These are phyloP conservation scores for Syngnathus acus DNA, from an alignment of 2,797 vertebrate genomes.

Conservation along the genomic window DNA sequence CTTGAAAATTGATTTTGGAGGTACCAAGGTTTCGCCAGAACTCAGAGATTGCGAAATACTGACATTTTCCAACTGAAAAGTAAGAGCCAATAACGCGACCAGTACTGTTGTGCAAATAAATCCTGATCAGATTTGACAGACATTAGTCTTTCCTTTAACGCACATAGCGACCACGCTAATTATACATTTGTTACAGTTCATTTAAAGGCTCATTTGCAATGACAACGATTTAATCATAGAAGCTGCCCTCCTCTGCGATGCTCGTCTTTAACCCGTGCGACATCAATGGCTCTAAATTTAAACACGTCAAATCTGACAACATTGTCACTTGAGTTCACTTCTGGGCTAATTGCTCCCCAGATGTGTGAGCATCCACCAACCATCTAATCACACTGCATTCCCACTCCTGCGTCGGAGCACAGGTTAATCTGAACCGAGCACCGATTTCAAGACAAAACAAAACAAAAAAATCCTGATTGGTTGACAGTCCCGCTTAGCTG, in stretches of 20 bases:
- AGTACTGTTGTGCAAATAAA: neutral
- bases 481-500: conserved; percentile 73
- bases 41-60: neutral
- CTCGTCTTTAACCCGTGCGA: conserved; percentile 39
- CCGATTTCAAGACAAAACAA: conserved; percentile 70
- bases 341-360: conserved; percentile 70
- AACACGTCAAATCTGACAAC: conserved; percentile 56
- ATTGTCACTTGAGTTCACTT: conserved; percentile 50
- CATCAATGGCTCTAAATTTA: conserved; percentile 56
- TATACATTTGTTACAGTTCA: conserved; percentile 4
- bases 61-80: neutral
- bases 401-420: conserved; percentile 62
- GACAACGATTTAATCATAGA: conserved; percentile 34
- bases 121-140: conserved; percentile 1
- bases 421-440: conserved; percentile 77
- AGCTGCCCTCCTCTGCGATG: conserved; percentile 29
- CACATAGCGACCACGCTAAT: conserved; percentile 3
- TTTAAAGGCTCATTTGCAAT: conserved; percentile 16
- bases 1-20: too few species aligned
- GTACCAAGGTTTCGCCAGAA: too few species aligned
- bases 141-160: neutral
- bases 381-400: conserved; percentile 64
- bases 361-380: conserved; percentile 57
- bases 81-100: neutral
- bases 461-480: conserved; percentile 67